Percentiles rank a stretch among this genome's conserved stretches.
Evolutionary conservation across 2,888 invertebrate genomes (phyloP).

Genomic region (Stenotaenia linearis): DNA sequence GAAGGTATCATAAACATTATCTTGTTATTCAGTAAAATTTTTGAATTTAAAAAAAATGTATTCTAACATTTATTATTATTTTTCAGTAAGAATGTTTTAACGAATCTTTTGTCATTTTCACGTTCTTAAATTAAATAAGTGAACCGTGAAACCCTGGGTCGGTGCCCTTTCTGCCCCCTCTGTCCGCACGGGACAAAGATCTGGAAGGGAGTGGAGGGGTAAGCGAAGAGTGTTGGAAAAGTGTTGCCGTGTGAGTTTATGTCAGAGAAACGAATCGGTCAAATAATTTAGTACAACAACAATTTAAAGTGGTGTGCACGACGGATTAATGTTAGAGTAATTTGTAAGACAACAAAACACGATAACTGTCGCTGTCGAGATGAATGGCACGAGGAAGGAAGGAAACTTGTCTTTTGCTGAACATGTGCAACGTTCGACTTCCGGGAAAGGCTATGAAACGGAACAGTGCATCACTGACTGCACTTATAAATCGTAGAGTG

Average conservation of each 20-base stretch:
- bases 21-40: too few species aligned
- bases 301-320: constrained; percentile 19
- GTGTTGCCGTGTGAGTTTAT: background rate
- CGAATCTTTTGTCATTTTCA: background rate
- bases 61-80: too few species aligned
- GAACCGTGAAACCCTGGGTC: background rate
- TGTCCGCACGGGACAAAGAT: background rate
- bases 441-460: constrained; percentile 12
- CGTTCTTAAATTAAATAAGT: background rate
- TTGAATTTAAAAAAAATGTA: too few species aligned
- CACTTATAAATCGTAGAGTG: background rate
- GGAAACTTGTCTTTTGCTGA: constrained; percentile 6
- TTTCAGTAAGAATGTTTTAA: background rate
- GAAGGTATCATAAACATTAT: too few species aligned
- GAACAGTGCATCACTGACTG: constrained; percentile 5
- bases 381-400: constrained; percentile 19
- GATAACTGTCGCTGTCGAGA: constrained; percentile 12
- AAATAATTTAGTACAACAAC: constrained; percentile 7
- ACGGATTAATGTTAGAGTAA: constrained; percentile 15
- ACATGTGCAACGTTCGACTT: constrained; percentile 7
- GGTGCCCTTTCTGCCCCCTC: background rate
- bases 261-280: constrained; percentile 7
- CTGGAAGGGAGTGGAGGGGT: background rate
- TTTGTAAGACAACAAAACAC: constrained; percentile 15
- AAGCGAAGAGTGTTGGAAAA: background rate